Percentiles rank a stretch among this genome's conserved stretches.
Conservation (phyloP, 1,140 invertebrate genomes). For the Magallana ariakensis region DNA sequence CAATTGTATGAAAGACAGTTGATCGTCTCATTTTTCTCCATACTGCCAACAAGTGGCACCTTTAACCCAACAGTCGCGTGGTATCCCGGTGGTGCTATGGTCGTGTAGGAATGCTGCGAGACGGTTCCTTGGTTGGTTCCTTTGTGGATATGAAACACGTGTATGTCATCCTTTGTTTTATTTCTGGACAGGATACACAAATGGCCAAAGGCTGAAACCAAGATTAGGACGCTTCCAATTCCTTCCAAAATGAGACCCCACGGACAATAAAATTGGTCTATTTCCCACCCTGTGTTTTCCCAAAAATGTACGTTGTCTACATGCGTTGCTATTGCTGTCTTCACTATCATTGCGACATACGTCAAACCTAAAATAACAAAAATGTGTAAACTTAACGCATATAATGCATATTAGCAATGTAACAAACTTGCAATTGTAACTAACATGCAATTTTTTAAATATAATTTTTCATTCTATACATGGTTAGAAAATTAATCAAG, state of each 20-base stretch:
- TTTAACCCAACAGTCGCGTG: background rate
- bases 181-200: constrained; percentile 39
- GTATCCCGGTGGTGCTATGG: constrained; percentile 36
- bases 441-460: too few species aligned
- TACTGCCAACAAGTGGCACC: background rate
- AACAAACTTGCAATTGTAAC: too few species aligned
- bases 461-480: background rate
- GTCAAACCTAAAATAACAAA: background rate
- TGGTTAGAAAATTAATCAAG: background rate
- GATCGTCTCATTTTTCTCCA: background rate
- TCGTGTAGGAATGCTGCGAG: constrained; percentile 5
- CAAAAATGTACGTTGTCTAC: background rate
- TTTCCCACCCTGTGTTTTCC: background rate
- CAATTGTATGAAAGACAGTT: constrained; percentile 6
- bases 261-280: background rate
- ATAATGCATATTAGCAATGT: too few species aligned
- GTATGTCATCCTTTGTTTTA: background rate
- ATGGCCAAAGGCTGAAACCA: constrained; percentile 18
- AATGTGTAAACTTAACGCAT: too few species aligned
- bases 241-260: constrained; percentile 12
- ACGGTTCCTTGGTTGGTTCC: background rate
- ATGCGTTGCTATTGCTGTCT: background rate
- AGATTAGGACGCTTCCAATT: background rate
- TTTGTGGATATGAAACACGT: constrained; percentile 17
- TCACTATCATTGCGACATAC: background rate